Percentiles rank a stretch among this genome's conserved stretches.
phyloP scores from a whole-genome alignment of 1,140 invertebrate genomes.

The Nautilus pompilius region DNA sequence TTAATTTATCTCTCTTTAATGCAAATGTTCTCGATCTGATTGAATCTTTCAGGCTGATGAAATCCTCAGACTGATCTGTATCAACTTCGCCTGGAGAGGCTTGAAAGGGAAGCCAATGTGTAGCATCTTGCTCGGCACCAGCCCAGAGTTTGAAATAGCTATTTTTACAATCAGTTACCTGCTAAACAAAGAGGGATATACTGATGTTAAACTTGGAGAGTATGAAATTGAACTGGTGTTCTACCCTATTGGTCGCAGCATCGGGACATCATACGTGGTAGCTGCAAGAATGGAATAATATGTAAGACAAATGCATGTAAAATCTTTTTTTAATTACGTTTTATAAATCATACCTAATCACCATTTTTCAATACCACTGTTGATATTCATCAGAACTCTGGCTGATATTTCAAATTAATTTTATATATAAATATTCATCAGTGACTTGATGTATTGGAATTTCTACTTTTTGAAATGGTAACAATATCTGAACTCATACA shows the following conservation, averaged over 20 bases:
- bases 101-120: constrained; percentile 46
- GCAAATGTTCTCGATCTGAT: background rate
- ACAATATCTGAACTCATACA: no score
- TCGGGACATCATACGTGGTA: constrained; percentile 44
- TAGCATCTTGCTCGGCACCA: constrained; percentile 76
- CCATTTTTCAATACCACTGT: no score
- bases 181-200: constrained; percentile 24
- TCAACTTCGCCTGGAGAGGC: constrained; percentile 48
- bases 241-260: constrained; percentile 30
- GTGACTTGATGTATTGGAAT: no score
- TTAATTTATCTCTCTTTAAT: background rate
- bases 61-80: constrained; percentile 41
- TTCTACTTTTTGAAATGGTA: no score
- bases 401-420: no score
- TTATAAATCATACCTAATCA: no score
- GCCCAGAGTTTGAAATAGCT: constrained; percentile 88
- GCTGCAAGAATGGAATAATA: constrained; percentile 30
- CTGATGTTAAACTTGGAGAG: constrained; percentile 39
- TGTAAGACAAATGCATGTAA: background rate
- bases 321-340: no score
- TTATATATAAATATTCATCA: no score
- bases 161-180: constrained; percentile 68
- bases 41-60: constrained; percentile 29
- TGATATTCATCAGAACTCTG: no score
- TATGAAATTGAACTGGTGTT: constrained; percentile 47